Conservation (phyloP, 1,140 invertebrate species). For the Microvelia longipes region DNA sequence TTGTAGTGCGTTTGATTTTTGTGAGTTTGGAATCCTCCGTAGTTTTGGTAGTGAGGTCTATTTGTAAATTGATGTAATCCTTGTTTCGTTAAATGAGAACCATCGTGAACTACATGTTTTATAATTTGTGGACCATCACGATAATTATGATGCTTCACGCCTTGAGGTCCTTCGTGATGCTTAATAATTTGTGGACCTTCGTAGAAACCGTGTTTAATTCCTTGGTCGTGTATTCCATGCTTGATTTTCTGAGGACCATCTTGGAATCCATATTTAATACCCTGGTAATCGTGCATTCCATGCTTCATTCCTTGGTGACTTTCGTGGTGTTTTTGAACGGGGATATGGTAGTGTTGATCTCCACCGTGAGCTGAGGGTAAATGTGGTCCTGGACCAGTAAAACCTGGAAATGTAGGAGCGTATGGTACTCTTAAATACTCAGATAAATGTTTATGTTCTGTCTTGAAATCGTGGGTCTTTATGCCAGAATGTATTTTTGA, state of each 20-base stretch:
- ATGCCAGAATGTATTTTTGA: not conserved
- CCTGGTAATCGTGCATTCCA: too few relatives aligned
- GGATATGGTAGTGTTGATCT: slow-evolving; percentile 5
- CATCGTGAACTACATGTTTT: too few relatives aligned
- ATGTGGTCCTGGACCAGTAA: not conserved
- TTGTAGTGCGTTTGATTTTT: not conserved
- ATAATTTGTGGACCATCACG: too few relatives aligned
- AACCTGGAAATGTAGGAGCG: not conserved
- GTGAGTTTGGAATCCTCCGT: not conserved
- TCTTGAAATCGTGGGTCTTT: not conserved
- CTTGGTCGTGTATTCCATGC: too few relatives aligned
- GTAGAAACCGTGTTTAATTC: too few relatives aligned
- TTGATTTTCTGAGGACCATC: slow-evolving; percentile 3
- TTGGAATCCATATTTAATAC: too few relatives aligned
- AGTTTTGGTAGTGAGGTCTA: not conserved
- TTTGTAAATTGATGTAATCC: not conserved
- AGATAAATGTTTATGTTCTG: not conserved
- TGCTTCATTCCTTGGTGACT: slow-evolving; percentile 1
- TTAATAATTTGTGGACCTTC: too few relatives aligned
- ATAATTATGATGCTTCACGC: slow-evolving; percentile 1
- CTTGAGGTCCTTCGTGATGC: slow-evolving; percentile 5
- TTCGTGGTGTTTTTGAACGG: slow-evolving; percentile 6
- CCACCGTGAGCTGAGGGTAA: not conserved
- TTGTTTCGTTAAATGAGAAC: not conserved
- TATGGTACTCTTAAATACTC: not conserved